phyloP scores from a whole-genome alignment of 1,140 invertebrate genomes.

The Bicyclus anynana region DNA sequence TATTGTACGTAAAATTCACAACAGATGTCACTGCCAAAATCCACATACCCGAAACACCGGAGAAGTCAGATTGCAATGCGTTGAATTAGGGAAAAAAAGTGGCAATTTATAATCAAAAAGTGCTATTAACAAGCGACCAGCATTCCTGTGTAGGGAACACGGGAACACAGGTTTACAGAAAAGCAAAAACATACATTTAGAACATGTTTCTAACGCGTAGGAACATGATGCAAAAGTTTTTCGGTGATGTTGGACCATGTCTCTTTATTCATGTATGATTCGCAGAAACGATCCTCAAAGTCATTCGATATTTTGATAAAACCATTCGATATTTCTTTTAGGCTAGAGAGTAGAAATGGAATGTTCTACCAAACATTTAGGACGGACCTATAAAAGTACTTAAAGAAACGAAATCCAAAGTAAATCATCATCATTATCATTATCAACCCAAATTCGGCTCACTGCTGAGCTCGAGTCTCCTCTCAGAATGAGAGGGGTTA shows the following conservation, averaged over 20 bases:
- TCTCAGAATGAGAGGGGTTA: too few relatives aligned
- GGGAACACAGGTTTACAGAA: slow-evolving; percentile 20
- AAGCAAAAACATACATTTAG: slow-evolving; percentile 27
- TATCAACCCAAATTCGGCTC: too few relatives aligned
- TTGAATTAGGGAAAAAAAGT: slow-evolving; percentile 8
- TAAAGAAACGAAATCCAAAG: too few relatives aligned
- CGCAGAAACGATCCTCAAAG: slow-evolving; percentile 9
- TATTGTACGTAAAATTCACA: background rate
- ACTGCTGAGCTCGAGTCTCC: too few relatives aligned
- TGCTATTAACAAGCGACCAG: slow-evolving; percentile 22
- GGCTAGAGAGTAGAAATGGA: background rate
- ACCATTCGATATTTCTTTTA: too few relatives aligned
- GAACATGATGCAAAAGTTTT: slow-evolving; percentile 27
- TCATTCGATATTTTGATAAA: slow-evolving; percentile 18
- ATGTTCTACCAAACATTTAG: too few relatives aligned
- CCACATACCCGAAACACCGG: background rate
- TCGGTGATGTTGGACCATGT: slow-evolving; percentile 24
- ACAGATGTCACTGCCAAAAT: background rate
- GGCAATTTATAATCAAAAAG: background rate
- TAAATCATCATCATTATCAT: too few relatives aligned
- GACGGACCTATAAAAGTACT: too few relatives aligned
- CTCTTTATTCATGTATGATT: slow-evolving; percentile 34
- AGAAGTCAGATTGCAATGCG: background rate
- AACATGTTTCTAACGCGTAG: slow-evolving; percentile 28
- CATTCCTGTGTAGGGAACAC: slow-evolving; percentile 18